phyloP scores from a whole-genome alignment of 2,113 vertebrate genomes.

The Indri indri region DNA sequence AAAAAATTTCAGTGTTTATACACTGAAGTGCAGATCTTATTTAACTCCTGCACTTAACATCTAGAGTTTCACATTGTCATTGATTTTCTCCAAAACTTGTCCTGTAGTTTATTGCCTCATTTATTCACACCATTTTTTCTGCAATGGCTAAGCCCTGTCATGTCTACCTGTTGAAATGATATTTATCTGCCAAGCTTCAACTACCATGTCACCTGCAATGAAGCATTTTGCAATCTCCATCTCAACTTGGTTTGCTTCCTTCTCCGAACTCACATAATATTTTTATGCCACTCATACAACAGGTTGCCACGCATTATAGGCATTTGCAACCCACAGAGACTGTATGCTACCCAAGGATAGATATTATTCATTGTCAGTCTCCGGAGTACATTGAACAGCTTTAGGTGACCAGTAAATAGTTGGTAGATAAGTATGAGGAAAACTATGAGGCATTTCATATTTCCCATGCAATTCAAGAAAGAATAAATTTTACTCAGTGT shows the following conservation, averaged over 20 bases:
- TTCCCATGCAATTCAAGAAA: background rate
- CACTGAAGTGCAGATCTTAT: background rate
- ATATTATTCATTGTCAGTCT: background rate
- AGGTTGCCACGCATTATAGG: background rate
- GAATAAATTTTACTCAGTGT: background rate
- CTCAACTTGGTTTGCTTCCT: background rate
- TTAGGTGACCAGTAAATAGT: background rate
- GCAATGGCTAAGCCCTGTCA: constrained; percentile 60
- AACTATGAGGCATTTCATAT: background rate
- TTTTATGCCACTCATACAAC: constrained; percentile 25
- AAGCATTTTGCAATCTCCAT: constrained; percentile 38
- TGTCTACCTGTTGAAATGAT: constrained; percentile 65
- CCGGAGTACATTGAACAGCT: background rate
- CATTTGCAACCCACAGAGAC: constrained; percentile 1
- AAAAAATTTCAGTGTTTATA: constrained; percentile 31
- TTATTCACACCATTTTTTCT: constrained; percentile 58
- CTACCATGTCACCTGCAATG: constrained; percentile 57
- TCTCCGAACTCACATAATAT: background rate
- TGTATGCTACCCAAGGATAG: background rate
- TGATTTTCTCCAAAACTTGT: constrained; percentile 62
- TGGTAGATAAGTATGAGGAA: background rate
- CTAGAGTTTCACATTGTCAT: constrained; percentile 48
- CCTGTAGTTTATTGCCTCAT: constrained; percentile 55
- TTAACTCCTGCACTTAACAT: constrained; percentile 34
- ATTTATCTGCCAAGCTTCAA: constrained; percentile 68